phyloP scores from a whole-genome alignment of 2,888 invertebrate species.

The Zygothrica quintamaculata region DNA sequence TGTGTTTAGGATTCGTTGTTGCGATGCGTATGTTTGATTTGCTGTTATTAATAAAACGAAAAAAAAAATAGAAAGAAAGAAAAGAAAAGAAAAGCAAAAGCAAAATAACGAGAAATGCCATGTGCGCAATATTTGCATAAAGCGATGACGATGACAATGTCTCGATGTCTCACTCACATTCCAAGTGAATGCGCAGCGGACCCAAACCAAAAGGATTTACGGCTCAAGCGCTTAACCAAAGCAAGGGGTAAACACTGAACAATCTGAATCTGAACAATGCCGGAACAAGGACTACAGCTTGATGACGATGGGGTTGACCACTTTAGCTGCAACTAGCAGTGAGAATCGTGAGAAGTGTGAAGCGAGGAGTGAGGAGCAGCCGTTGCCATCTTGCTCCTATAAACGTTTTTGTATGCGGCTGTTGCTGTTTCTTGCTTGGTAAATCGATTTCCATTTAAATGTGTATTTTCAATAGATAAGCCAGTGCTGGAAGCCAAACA shows the following conservation, averaged over 20 bases:
- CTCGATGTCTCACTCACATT: constrained; percentile 46
- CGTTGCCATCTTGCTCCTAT: constrained; percentile 6
- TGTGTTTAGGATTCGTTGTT: background rate
- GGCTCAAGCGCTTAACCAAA: constrained; percentile 61
- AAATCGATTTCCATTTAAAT: constrained; percentile 74
- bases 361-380: too few species aligned
- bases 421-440: constrained; percentile 3
- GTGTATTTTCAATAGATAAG: constrained; percentile 60
- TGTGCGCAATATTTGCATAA: constrained; percentile 71
- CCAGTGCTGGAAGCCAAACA: constrained; percentile 14
- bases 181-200: constrained; percentile 50
- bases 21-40: background rate
- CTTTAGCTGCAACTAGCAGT: constrained; percentile 23
- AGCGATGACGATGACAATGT: constrained; percentile 49
- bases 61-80: constrained; percentile 3
- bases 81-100: constrained; percentile 8
- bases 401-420: background rate
- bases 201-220: constrained; percentile 59
- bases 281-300: constrained; percentile 46
- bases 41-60: constrained; percentile 30
- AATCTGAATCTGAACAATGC: constrained; percentile 5
- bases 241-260: constrained; percentile 16
- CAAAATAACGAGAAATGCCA: constrained; percentile 29
- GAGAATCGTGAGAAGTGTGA: too few species aligned
- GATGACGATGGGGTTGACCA: constrained; percentile 74